Conservation (phyloP, 2,888 invertebrate genomes). For the Cheilosia pagana region DNA sequence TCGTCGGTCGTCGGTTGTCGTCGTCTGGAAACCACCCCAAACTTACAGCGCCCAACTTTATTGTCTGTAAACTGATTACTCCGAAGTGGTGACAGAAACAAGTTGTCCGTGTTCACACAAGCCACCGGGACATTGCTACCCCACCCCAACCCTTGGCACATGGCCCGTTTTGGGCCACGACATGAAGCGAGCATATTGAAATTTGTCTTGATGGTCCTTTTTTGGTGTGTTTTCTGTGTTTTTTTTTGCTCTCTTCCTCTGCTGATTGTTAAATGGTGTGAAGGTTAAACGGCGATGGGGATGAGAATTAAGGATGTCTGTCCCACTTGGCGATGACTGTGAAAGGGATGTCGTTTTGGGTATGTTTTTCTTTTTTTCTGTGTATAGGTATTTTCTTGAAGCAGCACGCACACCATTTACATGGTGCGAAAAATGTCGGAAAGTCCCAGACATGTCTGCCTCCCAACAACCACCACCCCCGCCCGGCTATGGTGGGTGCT, state of each 20-base stretch:
- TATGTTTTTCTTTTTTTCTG: conserved; percentile 19
- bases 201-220: conserved; percentile 72
- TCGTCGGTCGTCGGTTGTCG: conserved; percentile 26
- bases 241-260: conserved; percentile 33
- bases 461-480: neutral
- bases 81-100: conserved; percentile 67
- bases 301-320: conserved; percentile 70
- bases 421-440: conserved; percentile 38
- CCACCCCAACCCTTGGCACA: conserved; percentile 38
- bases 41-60: conserved; percentile 68
- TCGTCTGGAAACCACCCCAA: conserved; percentile 62
- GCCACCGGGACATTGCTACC: conserved; percentile 55
- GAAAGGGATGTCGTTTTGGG: conserved; percentile 66
- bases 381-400: conserved; percentile 45
- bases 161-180: conserved; percentile 60
- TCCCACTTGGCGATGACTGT: conserved; percentile 72
- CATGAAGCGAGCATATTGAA: conserved; percentile 69
- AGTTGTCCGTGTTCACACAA: conserved; percentile 71
- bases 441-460: conserved; percentile 69
- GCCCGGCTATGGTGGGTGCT: conserved; percentile 12
- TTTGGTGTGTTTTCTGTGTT: conserved; percentile 50
- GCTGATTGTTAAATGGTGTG: conserved; percentile 74
- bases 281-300: conserved; percentile 63
- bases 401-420: conserved; percentile 68
- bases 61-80: conserved; percentile 74